These are phyloP conservation scores for Alca torda DNA, from an alignment of 2,797 vertebrate species.

Conservation along the genomic window DNA sequence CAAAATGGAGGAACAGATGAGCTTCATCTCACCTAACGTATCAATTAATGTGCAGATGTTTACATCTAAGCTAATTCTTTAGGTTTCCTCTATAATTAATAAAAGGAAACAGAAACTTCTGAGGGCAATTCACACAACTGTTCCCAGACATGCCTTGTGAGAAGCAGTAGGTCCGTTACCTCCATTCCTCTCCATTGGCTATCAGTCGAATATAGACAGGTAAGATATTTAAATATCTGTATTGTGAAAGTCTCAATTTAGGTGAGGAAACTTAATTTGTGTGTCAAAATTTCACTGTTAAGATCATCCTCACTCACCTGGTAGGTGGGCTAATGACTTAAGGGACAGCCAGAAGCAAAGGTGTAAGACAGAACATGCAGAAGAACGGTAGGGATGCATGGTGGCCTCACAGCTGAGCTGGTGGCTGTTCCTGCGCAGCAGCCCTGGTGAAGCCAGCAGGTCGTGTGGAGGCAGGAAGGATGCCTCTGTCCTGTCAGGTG, in stretches of 20 bases:
- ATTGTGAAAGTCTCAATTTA: not conserved
- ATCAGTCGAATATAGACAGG: not conserved
- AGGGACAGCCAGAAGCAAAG: not conserved
- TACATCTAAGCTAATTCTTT: not conserved
- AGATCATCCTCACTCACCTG: not conserved
- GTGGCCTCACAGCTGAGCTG: not conserved
- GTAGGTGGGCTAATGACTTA: not conserved
- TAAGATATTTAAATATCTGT: not conserved
- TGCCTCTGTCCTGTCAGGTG: not conserved
- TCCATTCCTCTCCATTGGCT: not conserved
- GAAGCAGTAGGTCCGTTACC: not conserved
- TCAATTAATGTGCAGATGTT: not conserved
- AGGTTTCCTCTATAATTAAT: not conserved
- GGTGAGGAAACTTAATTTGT: not conserved
- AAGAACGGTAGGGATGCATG: accelerated
- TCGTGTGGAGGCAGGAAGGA: accelerated
- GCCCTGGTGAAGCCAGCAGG: not conserved
- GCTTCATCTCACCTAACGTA: not conserved
- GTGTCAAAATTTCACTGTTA: not conserved
- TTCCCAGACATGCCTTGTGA: not conserved
- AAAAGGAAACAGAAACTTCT: not conserved
- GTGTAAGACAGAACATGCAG: accelerated
- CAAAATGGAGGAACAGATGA: not conserved
- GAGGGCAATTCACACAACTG: not conserved
- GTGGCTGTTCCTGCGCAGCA: not conserved